Evolutionary conservation across 2,888 invertebrate genomes (phyloP).

Genomic region (Lottia scabra): DNA sequence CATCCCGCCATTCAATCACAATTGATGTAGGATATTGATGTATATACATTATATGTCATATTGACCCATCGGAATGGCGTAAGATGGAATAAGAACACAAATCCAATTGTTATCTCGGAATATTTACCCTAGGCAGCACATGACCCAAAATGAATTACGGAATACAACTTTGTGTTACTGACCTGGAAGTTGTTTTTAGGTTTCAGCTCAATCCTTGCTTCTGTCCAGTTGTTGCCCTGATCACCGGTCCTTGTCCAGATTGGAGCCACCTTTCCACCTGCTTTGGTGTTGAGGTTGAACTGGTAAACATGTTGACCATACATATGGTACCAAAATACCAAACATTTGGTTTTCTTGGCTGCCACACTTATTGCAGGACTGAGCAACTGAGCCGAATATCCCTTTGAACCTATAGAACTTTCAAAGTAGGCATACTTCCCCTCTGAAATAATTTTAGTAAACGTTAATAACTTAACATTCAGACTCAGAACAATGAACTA

Average conservation of each 20-base stretch:
- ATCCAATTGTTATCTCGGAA: too few species aligned
- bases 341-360: conserved; percentile 29
- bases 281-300: conserved; percentile 45
- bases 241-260: conserved; percentile 43
- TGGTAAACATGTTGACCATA: conserved; percentile 50
- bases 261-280: conserved; percentile 32
- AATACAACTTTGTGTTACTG: background rate
- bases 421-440: conserved; percentile 55
- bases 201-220: conserved; percentile 35
- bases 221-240: conserved; percentile 45
- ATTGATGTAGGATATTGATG: too few species aligned
- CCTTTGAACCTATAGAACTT: conserved; percentile 29
- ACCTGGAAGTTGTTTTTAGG: conserved; percentile 5
- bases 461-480: too few species aligned
- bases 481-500: too few species aligned
- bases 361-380: conserved; percentile 33
- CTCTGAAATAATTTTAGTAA: conserved; percentile 19
- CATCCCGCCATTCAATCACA: too few species aligned
- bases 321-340: conserved; percentile 63
- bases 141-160: too few species aligned
- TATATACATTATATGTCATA: too few species aligned
- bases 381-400: conserved; percentile 39
- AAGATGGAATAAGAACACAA: background rate
- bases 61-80: too few species aligned
- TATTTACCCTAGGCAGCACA: too few species aligned